phyloP scores from a whole-genome alignment of 2,113 vertebrate genomes.

The Zapornia atra region DNA sequence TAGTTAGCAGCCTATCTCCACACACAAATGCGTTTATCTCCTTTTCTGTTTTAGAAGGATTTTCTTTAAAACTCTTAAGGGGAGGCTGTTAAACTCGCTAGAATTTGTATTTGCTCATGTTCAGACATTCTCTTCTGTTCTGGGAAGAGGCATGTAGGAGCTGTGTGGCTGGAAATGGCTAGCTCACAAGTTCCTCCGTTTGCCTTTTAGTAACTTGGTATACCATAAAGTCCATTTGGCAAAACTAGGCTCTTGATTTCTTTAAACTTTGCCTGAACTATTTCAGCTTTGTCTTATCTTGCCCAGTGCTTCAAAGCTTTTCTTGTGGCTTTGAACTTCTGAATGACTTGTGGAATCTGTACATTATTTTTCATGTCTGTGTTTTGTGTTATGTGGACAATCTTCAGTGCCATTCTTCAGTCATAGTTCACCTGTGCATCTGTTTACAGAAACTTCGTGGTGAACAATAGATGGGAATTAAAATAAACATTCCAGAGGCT shows the following conservation, averaged over 20 bases:
- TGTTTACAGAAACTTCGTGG: not conserved
- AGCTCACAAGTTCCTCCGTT: not conserved
- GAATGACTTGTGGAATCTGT: not conserved
- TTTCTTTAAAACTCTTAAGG: not conserved
- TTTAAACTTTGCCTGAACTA: not conserved
- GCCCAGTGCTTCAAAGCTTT: not conserved
- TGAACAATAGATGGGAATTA: not conserved
- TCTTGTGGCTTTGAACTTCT: not conserved
- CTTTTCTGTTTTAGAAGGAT: not conserved
- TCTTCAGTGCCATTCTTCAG: not conserved
- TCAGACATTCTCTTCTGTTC: not conserved
- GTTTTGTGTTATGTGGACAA: not conserved
- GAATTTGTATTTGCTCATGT: not conserved
- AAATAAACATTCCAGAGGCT: not conserved
- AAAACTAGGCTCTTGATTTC: not conserved
- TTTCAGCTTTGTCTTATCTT: not conserved
- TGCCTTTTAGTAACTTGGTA: not conserved
- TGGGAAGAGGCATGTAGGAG: not conserved
- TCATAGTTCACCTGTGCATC: not conserved
- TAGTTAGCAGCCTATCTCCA: not conserved
- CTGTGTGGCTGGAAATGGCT: not conserved
- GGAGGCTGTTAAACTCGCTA: not conserved
- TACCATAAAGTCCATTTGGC: too few species aligned
- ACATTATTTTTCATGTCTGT: rapidly evolving
- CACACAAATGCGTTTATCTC: not conserved